phyloP scores from a whole-genome alignment of 1,140 invertebrate genomes.

The Dreissena rostriformis region DNA sequence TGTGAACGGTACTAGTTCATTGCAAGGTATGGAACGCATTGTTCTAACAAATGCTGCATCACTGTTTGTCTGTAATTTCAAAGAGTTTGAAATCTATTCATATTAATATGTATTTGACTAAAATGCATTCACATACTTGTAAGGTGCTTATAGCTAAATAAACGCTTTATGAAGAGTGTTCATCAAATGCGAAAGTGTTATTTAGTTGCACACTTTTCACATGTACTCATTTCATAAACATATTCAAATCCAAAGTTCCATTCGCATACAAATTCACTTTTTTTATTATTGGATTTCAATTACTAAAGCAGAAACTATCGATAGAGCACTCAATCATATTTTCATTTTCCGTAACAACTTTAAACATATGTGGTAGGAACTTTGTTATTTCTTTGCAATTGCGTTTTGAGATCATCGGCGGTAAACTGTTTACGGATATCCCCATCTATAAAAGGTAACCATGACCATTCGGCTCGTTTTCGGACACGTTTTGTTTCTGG shows the following conservation, averaged over 20 bases:
- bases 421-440: background rate
- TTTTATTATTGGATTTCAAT: slow-evolving; percentile 3
- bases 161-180: background rate
- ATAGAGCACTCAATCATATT: background rate
- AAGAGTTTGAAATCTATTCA: slow-evolving; percentile 21
- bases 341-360: background rate
- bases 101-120: background rate
- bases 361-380: background rate
- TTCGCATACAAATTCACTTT: background rate
- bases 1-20: slow-evolving; percentile 1
- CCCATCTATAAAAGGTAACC: slow-evolving; percentile 2
- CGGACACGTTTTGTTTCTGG: slow-evolving; percentile 3
- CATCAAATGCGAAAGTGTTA: background rate
- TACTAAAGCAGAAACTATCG: background rate
- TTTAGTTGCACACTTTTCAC: background rate
- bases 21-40: slow-evolving; percentile 19
- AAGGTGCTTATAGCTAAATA: slow-evolving; percentile 1
- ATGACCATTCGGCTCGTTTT: background rate
- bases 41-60: background rate
- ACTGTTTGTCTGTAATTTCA: background rate
- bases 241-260: background rate
- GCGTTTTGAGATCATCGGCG: background rate
- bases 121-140: background rate
- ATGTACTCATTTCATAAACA: background rate
- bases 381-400: background rate